Evolutionary conservation across 1,140 invertebrate species (phyloP).

Genomic region (Bradysia coprophila): DNA sequence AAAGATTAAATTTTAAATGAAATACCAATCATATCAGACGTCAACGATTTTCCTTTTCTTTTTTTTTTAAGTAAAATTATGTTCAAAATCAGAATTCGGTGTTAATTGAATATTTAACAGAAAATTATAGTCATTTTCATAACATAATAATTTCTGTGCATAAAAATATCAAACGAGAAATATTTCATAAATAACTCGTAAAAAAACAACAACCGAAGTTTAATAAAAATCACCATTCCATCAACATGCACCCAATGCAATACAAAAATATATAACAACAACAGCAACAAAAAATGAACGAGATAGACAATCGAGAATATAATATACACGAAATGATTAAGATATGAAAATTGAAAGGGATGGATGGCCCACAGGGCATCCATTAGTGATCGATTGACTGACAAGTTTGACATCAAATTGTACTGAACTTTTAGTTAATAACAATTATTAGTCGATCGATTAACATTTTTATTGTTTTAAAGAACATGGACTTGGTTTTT

Average conservation of each 20-base stretch:
- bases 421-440: not conserved
- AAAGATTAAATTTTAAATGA: too few species aligned
- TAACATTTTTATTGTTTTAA: conserved; percentile 1
- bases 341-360: not conserved
- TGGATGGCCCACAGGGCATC: not conserved
- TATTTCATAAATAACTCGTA: too few species aligned
- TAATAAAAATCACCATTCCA: not conserved
- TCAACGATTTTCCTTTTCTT: too few species aligned
- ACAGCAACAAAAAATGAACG: not conserved
- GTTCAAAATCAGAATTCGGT: too few species aligned
- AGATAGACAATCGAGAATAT: not conserved
- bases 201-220: too few species aligned
- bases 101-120: not conserved
- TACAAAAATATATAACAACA: not conserved
- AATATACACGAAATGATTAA: not conserved
- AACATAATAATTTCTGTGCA: not conserved
- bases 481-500: too few species aligned
- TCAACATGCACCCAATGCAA: not conserved
- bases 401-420: conserved; percentile 3
- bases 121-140: not conserved
- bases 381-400: conserved; percentile 3
- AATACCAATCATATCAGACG: too few species aligned
- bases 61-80: too few species aligned
- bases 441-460: not conserved
- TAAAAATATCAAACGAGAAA: not conserved